These are phyloP conservation scores for Mareca penelope DNA, from an alignment of 2,797 vertebrate species.

Conservation along the genomic window DNA sequence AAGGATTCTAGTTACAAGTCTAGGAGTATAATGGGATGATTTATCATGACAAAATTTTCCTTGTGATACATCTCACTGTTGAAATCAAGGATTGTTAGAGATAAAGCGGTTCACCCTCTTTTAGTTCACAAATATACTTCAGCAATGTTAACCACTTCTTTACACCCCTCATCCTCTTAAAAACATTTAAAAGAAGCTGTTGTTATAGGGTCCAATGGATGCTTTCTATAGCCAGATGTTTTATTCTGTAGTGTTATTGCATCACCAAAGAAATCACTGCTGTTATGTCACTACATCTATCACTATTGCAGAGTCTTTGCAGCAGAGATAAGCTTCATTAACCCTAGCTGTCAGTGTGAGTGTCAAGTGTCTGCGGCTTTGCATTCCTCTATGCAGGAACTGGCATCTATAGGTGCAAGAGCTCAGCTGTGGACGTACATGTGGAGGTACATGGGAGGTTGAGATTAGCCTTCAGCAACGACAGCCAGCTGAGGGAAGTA, in stretches of 20 bases:
- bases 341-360: neutral
- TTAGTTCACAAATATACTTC: neutral
- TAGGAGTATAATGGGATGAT: neutral
- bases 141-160: neutral
- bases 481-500: neutral
- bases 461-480: neutral
- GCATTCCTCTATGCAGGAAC: neutral
- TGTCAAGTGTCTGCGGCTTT: neutral
- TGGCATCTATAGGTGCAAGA: neutral
- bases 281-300: neutral
- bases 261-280: neutral
- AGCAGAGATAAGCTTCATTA: neutral
- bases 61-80: neutral
- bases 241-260: neutral
- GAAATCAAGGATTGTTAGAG: neutral
- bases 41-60: neutral
- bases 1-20: neutral
- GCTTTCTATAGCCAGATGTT: neutral
- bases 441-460: neutral
- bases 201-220: neutral
- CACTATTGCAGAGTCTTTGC: neutral
- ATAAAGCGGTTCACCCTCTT: neutral
- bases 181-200: neutral
- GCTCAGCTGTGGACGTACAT: neutral
- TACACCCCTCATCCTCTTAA: neutral